Evolutionary conservation across 2,113 vertebrate species (phyloP), one percentile per base, ranked within the genome.

Genomic region (Struthidea cinerea): DNA sequence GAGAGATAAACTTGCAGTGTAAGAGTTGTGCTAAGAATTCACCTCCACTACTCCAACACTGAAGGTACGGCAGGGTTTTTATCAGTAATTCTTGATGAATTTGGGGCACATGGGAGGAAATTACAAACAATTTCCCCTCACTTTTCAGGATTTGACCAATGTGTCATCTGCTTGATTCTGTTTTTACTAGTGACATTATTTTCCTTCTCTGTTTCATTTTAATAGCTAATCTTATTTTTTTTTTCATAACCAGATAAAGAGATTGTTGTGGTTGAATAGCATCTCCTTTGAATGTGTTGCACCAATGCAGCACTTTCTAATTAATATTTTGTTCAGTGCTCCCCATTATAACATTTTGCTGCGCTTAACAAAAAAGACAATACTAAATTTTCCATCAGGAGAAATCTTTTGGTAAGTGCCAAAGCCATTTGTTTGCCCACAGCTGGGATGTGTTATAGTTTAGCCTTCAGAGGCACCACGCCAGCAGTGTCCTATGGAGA

Each of bases 341-440:
- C 56, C 47, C 86, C 69, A 56, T 90, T 75, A 83, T 49, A 81
- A 46, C 33, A 90, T 94, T 89, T 93, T 93, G 52, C 87, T 79
- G 17, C 57, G 41, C 47, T 84, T 94, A 95, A 79, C 53, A 90
- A 33, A 71, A 85, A 82, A 53, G 14, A 53, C 60, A 93, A 28
- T 84, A 87, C 75, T 63, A 86, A 60, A 60, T 91, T 95, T 94
- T 93, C 89, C 67, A 71, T 86, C 37, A 75, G 73, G 56, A 53
- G 4, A 87, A 95, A 60, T 23, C 46, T 84, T 92, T 90, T 95
- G 67, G 50, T 57, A 63, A 68, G 59, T 80, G 92, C 89, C 91
- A 96, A 91, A 95, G 56, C 42, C 56, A 82, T 95, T 91, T 94
- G 92, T 90, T 96, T 96, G 61, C 44, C 82, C 46, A 49, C 91